Base-by-base conservation (phyloP, 2,113 vertebrate species). In the Chionis minor region DNA sequence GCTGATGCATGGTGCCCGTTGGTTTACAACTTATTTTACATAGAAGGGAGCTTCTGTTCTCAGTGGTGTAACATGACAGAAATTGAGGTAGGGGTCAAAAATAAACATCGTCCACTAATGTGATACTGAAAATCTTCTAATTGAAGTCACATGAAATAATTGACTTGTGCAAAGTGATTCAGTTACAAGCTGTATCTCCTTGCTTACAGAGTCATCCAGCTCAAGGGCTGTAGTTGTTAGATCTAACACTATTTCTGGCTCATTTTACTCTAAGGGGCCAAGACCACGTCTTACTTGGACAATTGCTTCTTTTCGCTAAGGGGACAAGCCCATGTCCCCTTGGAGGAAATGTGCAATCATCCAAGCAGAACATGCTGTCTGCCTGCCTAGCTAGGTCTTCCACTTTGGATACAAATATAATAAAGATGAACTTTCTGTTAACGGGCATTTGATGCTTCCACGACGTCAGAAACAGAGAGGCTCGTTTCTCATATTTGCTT, bases 1-100 rank as follows among this genome's bases (percentile, higher is more conserved):
- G 73, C 88, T 77, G 59, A 58, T 8, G 18, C 0, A 1, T 28
- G 17, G 49, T 67, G 59, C 52, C 40, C 1, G 1, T 30, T 86
- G 19, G 70, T 55, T 89, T 79, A 32, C 2, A 4, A 63, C 30
- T 88, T 90, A 65, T 20, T 92, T 93, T 79, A 92, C 38, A 10
- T 5, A 35, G 55, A 59, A 70, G 49, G 38, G 40, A 88, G 7
- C 30, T 86, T 92, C 78, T 90, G 79, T 86, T 91, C 67, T 94
- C 59, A 24, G 38, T 23, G 51, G 63, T 86, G 55, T 95, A 86
- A 96, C 32, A 9, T 44, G 86, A 95, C 59, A 95, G 89, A 87
- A 95, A 75, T 81, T 67, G 63, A 95, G 89, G 86, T 79, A 73
- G 70, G 69, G 40, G 10, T 95, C 80, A 86, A 90, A 92, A 91